Evolutionary conservation across 2,888 invertebrate genomes (phyloP).

Genomic region (Malthinus seriepunctatus): DNA sequence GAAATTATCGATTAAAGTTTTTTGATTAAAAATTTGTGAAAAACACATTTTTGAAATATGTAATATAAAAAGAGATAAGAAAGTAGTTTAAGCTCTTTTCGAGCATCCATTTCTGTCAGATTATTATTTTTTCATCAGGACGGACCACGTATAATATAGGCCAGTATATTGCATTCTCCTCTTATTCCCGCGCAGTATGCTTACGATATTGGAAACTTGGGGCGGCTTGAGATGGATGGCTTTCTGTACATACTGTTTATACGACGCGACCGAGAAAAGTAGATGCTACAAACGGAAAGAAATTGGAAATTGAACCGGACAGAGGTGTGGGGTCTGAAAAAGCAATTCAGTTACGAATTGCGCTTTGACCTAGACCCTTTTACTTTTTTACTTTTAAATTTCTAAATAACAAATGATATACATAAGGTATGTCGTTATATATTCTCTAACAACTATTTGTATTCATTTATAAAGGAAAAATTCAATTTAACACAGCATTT

Average conservation of each 20-base stretch:
- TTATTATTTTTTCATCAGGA: slow-evolving; percentile 50
- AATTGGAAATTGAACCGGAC: slow-evolving; percentile 34
- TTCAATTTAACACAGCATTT: too few relatives aligned
- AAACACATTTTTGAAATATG: not conserved
- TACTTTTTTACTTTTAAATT: slow-evolving; percentile 28
- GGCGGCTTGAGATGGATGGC: slow-evolving; percentile 49
- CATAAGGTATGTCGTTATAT: too few relatives aligned
- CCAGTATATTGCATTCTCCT: slow-evolving; percentile 47
- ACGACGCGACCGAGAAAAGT: slow-evolving; percentile 42
- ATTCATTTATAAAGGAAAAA: too few relatives aligned
- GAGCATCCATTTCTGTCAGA: slow-evolving; percentile 29
- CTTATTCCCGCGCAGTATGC: slow-evolving; percentile 32
- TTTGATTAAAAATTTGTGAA: not conserved
- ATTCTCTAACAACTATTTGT: too few relatives aligned
- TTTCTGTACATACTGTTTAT: slow-evolving; percentile 52
- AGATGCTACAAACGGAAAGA: slow-evolving; percentile 38
- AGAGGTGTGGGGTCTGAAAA: slow-evolving; percentile 42
- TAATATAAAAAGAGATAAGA: slow-evolving; percentile 8
- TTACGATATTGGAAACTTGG: slow-evolving; percentile 46
- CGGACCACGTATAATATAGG: slow-evolving; percentile 48
- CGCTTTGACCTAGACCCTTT: slow-evolving; percentile 20
- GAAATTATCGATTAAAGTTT: not conserved
- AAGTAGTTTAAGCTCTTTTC: slow-evolving; percentile 29
- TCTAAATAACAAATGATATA: slow-evolving; percentile 27
- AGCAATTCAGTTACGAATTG: slow-evolving; percentile 45